Percentiles rank a stretch among this genome's conserved stretches.
Evolutionary conservation across 2,113 vertebrate species (phyloP).

Genomic region (Panurus biarmicus): DNA sequence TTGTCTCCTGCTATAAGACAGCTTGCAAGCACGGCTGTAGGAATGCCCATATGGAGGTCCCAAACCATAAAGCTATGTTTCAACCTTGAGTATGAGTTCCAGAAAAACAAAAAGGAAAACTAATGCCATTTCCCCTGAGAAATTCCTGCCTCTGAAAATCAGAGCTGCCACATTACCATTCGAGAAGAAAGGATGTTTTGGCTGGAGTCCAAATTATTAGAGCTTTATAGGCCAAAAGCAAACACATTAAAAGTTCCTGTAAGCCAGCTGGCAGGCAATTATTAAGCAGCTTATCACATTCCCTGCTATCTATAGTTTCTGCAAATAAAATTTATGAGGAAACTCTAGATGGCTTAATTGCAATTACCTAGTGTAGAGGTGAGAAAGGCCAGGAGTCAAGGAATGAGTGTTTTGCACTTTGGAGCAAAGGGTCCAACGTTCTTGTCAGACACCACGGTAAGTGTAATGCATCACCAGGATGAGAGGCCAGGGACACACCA

Average conservation of each 20-base stretch:
- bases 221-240: conserved; percentile 37
- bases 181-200: conserved; percentile 5
- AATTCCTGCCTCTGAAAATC: conserved; percentile 15
- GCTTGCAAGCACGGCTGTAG: background rate
- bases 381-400: background rate
- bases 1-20: background rate
- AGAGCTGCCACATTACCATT: background rate
- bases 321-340: background rate
- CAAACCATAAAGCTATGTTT: background rate
- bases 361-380: background rate
- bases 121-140: background rate
- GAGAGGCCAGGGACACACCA: background rate
- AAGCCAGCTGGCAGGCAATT: conserved; percentile 37
- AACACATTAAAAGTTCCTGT: conserved; percentile 27
- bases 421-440: background rate
- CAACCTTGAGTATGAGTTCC: background rate
- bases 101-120: conserved; percentile 25
- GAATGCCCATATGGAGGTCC: background rate
- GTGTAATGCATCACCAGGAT: background rate
- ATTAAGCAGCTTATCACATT: conserved; percentile 31
- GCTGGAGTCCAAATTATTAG: conserved; percentile 10
- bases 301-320: background rate
- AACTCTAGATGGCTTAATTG: background rate
- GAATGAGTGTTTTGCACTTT: background rate
- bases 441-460: background rate